Evolutionary conservation across 2,888 invertebrate genomes (phyloP), one percentile per base, ranked within the genome.

Genomic region (Nomada flava): DNA sequence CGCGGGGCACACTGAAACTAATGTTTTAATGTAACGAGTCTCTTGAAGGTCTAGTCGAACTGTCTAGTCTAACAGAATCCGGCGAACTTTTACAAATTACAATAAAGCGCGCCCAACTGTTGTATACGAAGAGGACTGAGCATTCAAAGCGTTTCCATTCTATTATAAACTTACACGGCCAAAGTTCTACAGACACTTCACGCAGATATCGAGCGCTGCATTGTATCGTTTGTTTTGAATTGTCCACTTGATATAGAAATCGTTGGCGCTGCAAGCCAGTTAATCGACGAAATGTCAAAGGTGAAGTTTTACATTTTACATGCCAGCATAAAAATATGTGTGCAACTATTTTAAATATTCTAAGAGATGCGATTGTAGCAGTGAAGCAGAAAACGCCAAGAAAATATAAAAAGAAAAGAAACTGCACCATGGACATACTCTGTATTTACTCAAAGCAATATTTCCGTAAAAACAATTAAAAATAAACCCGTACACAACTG

Each of bases 201-300:
- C 67, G 2, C 23, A 52, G 52, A 60, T 59, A 52, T 11, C 42
- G 50, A 18, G 64, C 50, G 50, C 47, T 42, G 11, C 55, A 55
- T 76, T 64, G 64, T 57, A 23, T 47, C 20, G 76, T 1, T 36
- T 70, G 63, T 70, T 70, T 63, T 59, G 50, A 74, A 52, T 36
- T 20, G 36, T 15, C 2, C 15, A 18, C 47, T 29, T 26, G 67
- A 78, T 65, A 72, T 68, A 44, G 74, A 79, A 78, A 79, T 68
- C 63, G 57, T 53, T 44, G 68, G 36, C 57, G 50, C 69, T 63
- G 62, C 57, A 47, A 52, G 52, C 57, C 72, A 26, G 36, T 60
- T 62, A 62, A 65, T 73, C 72, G 57, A 5, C 59, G 26, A 64
- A 78, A 68, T 78, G 77, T 64, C 80, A 77, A 73, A 80, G 78